phyloP scores from a whole-genome alignment of 2,113 vertebrate species.

The Charadrius vociferus region DNA sequence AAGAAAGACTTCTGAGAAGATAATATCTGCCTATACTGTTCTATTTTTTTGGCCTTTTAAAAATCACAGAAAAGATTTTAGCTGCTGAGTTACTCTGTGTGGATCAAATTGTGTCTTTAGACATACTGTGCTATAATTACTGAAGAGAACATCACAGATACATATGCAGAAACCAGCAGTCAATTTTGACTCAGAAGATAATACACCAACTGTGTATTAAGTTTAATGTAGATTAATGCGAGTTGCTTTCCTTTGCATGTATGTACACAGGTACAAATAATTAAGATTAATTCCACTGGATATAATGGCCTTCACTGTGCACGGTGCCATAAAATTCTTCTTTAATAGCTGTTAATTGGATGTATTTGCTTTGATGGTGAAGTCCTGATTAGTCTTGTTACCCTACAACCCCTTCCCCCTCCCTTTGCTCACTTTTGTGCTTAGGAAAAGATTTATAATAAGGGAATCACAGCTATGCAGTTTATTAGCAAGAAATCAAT shows the following conservation, averaged over 20 bases:
- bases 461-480: conserved; percentile 21
- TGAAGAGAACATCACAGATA: conserved; percentile 65
- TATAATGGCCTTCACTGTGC: conserved; percentile 82
- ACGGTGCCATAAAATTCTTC: conserved; percentile 80
- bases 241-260: conserved; percentile 82
- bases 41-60: conserved; percentile 51
- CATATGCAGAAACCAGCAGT: conserved; percentile 72
- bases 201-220: conserved; percentile 73
- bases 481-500: conserved; percentile 51
- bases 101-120: conserved; percentile 73
- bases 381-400: conserved; percentile 80
- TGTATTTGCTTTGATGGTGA: conserved; percentile 82
- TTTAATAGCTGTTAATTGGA: conserved; percentile 85
- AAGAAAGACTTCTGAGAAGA: conserved; percentile 33
- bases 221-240: conserved; percentile 93
- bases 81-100: conserved; percentile 52
- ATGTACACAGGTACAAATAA: conserved; percentile 85
- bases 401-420: conserved; percentile 56
- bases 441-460: conserved; percentile 65
- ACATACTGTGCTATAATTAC: conserved; percentile 54
- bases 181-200: conserved; percentile 84
- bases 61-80: conserved; percentile 59
- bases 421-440: conserved; percentile 36
- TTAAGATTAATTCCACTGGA: conserved; percentile 89
- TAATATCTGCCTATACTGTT: conserved; percentile 64